phyloP scores from a whole-genome alignment of 1,140 invertebrate genomes.

The Palaemon carinicauda region DNA sequence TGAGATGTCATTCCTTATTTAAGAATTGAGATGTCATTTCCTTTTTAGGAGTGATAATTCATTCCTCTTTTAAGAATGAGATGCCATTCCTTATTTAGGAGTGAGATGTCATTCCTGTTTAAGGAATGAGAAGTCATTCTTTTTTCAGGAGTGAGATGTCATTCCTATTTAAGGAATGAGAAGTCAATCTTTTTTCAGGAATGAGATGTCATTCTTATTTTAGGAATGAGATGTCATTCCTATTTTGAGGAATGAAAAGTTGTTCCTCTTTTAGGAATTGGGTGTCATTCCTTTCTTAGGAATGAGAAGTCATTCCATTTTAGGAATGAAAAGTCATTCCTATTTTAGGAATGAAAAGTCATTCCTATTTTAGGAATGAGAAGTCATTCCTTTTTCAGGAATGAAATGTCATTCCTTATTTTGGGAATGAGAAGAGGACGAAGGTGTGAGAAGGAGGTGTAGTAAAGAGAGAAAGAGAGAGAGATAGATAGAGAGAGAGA shows the following conservation, averaged over 20 bases:
- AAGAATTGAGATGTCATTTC: background rate
- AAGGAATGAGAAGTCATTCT: background rate
- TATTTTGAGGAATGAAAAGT: background rate
- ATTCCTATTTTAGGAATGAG: background rate
- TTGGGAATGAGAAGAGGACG: background rate
- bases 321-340: background rate
- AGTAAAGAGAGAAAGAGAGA: background rate
- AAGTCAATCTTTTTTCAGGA: no score
- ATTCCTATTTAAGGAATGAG: background rate
- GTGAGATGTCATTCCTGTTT: background rate
- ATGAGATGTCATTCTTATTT: background rate
- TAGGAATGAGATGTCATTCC: background rate
- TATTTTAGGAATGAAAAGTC: background rate
- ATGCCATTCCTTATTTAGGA: no score
- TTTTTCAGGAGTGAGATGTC: background rate
- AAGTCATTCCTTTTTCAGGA: no score
- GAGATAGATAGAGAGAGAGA: background rate
- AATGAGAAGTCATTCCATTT: no score
- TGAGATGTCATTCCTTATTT: background rate
- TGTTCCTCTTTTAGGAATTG: no score
- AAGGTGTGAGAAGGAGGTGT: background rate
- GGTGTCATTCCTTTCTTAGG: background rate
- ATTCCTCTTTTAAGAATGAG: no score
- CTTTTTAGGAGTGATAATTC: no score
- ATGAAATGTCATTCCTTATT: background rate